Conservation (phyloP, 1,140 invertebrate species). For the Caenorhabditis latens region DNA sequence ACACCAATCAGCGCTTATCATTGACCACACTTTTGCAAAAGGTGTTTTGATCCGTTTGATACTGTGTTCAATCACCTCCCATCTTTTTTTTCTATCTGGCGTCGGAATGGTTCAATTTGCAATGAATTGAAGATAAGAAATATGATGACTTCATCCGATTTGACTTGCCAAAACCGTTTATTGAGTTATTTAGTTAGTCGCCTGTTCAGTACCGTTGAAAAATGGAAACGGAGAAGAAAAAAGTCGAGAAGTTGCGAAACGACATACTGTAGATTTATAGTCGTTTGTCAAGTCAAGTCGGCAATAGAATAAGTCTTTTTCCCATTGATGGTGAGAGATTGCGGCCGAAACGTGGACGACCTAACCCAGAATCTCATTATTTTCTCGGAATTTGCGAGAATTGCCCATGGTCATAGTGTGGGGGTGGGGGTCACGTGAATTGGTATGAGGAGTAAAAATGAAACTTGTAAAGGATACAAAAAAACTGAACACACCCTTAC, state of each 20-base stretch:
- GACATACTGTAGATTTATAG: conserved; percentile 45
- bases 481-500: not conserved
- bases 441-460: not conserved
- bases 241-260: not conserved
- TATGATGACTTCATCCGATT: conserved; percentile 35
- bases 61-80: conserved; percentile 4
- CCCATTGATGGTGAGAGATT: not conserved
- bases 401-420: not conserved
- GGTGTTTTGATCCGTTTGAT: conserved; percentile 29
- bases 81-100: not conserved
- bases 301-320: not conserved
- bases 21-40: conserved; percentile 12
- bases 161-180: not conserved
- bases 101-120: not conserved
- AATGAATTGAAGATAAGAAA: not conserved
- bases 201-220: too few species aligned
- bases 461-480: not conserved
- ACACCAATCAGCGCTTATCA: conserved; percentile 20
- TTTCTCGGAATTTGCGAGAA: conserved; percentile 16
- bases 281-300: conserved; percentile 27
- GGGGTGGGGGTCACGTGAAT: conserved; percentile 8
- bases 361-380: conserved; percentile 41
- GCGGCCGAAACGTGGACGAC: conserved; percentile 27
- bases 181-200: not conserved
- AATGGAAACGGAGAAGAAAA: not conserved